Base-by-base conservation (phyloP, 2,888 invertebrate genomes). In the Eueremaeus valkanovi region DNA sequence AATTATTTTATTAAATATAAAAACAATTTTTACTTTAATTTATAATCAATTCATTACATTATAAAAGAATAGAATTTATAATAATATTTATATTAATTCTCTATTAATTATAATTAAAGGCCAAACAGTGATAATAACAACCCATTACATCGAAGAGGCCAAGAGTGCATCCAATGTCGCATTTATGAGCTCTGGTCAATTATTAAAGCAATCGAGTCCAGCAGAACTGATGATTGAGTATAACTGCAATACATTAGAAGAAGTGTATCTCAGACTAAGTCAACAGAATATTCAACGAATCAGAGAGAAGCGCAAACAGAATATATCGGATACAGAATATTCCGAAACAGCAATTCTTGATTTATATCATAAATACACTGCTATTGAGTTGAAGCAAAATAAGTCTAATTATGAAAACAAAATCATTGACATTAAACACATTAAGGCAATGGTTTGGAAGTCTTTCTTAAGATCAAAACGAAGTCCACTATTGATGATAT, bases 381-480 rank as follows among this genome's bases (percentile, higher is more conserved):
- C n/a, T n/a, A n/a, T n/a, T n/a, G n/a, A n/a, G n/a, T n/a, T n/a
- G n/a, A n/a, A n/a, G n/a, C n/a, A n/a, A n/a, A n/a, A n/a, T n/a
- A n/a, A n/a, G n/a, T n/a, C n/a, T n/a, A n/a, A n/a, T n/a, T n/a
- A n/a, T n/a, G n/a, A n/a, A n/a, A 18, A 11, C 6, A 18, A 51
- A 51, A 21, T 5, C 6, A 18, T 63, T n/a, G 29, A 70, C 6
- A 45, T 27, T 0, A 70, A 24, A 33, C n/a, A 29, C 9, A 36
- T 45, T 29, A 70, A 42, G 5, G 82, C 83, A 33, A 79, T 82
- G 55, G 74, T 81, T 45, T 76, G 82, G 9, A 83, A 83, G 76
- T 82, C 83, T 78, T 75, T 82, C 9, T 81, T 79, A 27, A 76
- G 83, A 78, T 80, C 79, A 68, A 77, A 82, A 74, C 81, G 81